Conservation (phyloP, 2,797 vertebrate genomes). For the Propithecus deckenii region DNA sequence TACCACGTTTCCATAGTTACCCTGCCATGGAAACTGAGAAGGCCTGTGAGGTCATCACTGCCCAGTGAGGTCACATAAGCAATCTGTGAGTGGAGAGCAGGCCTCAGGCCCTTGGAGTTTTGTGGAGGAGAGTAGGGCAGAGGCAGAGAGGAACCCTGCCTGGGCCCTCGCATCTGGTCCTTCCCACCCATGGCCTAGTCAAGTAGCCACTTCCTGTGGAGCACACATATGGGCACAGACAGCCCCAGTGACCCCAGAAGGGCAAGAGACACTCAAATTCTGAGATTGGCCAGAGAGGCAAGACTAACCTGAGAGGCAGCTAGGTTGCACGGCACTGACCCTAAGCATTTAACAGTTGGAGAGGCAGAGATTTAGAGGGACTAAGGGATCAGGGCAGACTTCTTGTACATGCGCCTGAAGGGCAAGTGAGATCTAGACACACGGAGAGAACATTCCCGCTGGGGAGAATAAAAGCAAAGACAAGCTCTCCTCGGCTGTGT, state of each 20-base stretch:
- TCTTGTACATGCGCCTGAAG: background rate
- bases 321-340: background rate
- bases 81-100: background rate
- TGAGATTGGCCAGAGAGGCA: background rate
- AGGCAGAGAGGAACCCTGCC: background rate
- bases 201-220: background rate
- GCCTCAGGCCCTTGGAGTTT: background rate
- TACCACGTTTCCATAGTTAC: background rate
- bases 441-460: background rate
- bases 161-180: background rate
- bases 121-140: background rate
- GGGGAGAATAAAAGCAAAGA: background rate
- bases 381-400: background rate
- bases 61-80: constrained; percentile 35
- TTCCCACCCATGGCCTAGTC: background rate
- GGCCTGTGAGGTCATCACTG: constrained; percentile 44
- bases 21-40: background rate
- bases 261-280: background rate
- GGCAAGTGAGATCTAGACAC: background rate
- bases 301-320: background rate
- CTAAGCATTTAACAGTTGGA: background rate
- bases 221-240: background rate
- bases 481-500: background rate
- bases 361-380: background rate
- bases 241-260: background rate